These are phyloP conservation scores for Corythaixoides concolor DNA, from an alignment of 2,113 vertebrate species.

Conservation along the genomic window DNA sequence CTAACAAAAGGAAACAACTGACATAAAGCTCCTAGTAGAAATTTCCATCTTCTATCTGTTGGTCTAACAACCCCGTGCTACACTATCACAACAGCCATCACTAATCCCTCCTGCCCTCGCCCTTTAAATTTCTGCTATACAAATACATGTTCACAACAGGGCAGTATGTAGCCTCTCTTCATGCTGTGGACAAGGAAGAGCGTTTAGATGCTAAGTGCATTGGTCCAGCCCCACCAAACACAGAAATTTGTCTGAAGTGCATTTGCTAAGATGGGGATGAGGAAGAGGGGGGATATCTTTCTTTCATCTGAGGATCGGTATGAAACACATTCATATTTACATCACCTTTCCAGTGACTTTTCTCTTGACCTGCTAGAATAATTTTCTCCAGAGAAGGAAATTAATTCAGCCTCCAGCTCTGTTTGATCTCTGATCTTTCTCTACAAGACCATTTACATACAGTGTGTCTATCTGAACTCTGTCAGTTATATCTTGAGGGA, in stretches of 20 bases:
- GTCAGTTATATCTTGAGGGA: not conserved
- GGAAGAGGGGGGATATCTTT: not conserved
- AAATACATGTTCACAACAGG: rapidly evolving
- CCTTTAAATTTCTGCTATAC: not conserved
- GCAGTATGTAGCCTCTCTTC: not conserved
- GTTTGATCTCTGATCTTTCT: not conserved
- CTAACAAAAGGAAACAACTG: not conserved
- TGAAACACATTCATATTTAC: not conserved
- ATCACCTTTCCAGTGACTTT: not conserved
- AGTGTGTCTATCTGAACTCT: not conserved
- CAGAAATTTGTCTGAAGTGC: not conserved
- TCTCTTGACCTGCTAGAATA: not conserved
- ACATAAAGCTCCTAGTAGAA: not conserved
- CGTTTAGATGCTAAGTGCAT: not conserved
- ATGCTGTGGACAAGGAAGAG: not conserved
- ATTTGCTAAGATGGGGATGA: not conserved
- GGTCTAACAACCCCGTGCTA: not conserved
- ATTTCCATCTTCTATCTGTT: not conserved
- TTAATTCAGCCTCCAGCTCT: not conserved
- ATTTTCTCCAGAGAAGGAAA: not conserved
- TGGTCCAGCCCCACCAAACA: not conserved
- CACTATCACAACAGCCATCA: not conserved
- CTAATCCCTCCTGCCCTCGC: no score
- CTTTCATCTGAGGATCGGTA: not conserved
- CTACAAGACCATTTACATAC: not conserved